These are phyloP conservation scores for Oxycera nigricornis DNA, from an alignment of 2,888 invertebrate species.

Conservation along the genomic window DNA sequence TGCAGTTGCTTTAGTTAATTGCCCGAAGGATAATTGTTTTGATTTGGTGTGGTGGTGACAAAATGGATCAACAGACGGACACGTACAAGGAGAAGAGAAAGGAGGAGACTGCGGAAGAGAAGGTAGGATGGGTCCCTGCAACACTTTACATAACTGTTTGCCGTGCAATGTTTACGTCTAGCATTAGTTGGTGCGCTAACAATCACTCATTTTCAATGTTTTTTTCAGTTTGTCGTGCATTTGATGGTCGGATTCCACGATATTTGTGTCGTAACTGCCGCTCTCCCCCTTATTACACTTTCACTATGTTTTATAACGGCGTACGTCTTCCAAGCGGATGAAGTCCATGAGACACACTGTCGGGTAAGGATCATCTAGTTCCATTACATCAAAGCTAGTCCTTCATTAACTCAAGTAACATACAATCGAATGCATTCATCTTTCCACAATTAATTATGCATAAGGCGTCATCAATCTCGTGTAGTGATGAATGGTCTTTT, in stretches of 20 bases:
- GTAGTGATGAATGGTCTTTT: too few relatives aligned
- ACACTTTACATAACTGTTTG: constrained; percentile 11
- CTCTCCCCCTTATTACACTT: constrained; percentile 84
- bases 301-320: constrained; percentile 88
- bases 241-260: constrained; percentile 77
- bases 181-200: not conserved
- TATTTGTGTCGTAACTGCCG: constrained; percentile 82
- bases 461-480: too few relatives aligned
- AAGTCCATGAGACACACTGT: constrained; percentile 95
- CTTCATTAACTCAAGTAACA: too few relatives aligned
- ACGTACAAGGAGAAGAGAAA: constrained; percentile 24
- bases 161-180: not conserved
- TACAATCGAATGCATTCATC: too few relatives aligned
- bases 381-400: too few relatives aligned
- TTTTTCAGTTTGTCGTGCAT: constrained; percentile 68
- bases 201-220: not conserved
- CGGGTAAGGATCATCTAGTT: constrained; percentile 77
- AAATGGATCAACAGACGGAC: constrained; percentile 34
- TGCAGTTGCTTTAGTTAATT: not conserved
- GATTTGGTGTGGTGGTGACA: not conserved
- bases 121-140: not conserved
- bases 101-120: constrained; percentile 14
- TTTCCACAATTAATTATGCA: too few relatives aligned
- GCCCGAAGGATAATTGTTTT: not conserved
- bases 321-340: constrained; percentile 89